Evolutionary conservation across 1,140 invertebrate genomes (phyloP), one percentile per base, ranked within the genome.

Genomic region (Neomicropteryx cornuta): DNA sequence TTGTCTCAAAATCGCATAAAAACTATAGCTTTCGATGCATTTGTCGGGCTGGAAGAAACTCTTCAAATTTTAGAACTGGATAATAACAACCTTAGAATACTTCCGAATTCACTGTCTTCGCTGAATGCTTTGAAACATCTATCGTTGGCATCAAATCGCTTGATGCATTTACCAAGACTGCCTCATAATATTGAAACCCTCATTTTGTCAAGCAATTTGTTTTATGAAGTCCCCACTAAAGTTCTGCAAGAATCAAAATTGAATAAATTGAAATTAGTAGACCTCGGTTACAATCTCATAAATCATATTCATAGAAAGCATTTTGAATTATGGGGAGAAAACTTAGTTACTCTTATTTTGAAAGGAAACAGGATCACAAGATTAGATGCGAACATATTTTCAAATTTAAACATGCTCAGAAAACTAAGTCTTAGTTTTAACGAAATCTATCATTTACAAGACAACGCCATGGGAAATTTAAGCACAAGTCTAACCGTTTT

Each of bases 251-350:
- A 77, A 51, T 62, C 91, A 5, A 68, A 70, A 42, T 71, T 79
- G 50, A 66, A 84, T 48, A 74, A 73, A 41, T 64, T 93, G 29
- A 70, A 81, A 10, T 87, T 89, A 58, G 68, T 93, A 32, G 90
- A 91, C 62, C 72, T 91, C 38, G 87, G 84, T 19, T 89, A 91
- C 53, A 93, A 93, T 55, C 76, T 76, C 45, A 90, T 93, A n/a
- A n/a, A n/a, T n/a, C n/a, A n/a, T n/a, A n/a, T n/a, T n/a, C n/a
- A n/a, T n/a, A n/a, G n/a, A n/a, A n/a, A n/a, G n/a, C n/a, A 83
- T 42, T 85, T 87, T 46, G 67, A 73, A 4, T 43, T 39, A 2
- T 87, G 84, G 83, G 81, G 77, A 2, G 66, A 70, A 3, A 76
- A 73, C 47, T 55, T 88, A 16, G 76, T 80, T 44, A 87, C 82